Base-by-base conservation (phyloP, 2,888 invertebrate genomes). In the Dasypogon diadema region DNA sequence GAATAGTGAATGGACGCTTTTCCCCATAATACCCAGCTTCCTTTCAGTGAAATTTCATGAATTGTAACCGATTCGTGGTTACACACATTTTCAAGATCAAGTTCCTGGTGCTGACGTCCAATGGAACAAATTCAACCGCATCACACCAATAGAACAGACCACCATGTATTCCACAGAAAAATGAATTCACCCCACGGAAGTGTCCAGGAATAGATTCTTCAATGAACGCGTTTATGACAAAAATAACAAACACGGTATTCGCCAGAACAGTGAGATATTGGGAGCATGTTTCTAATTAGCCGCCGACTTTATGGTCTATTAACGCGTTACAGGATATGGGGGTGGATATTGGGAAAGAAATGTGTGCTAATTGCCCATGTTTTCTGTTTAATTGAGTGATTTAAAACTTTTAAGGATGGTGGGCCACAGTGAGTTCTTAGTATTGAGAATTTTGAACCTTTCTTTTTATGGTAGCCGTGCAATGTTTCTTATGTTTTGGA, bases 131-230 rank as follows among this genome's bases (percentile, higher is more conserved):
- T n/a, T n/a, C n/a, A n/a, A n/a, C 24, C 30, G 30, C 26, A 55
- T 3, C 30, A 30, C 30, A 8, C 3, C 8, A 5, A 5, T 30
- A 30, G 30, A 3, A 30, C 4, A 30, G 30, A 5, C 30, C 8
- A 30, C 30, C 3, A 30, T n/a, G n/a, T n/a, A 30, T 30, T 30
- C 4, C 58, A 8, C 30, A 58, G 26, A 26, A 30, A 26, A 30
- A 16, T 16, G 5, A 12, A 30, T 58, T 58, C 58, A 58, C 51
- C 8, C 5, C 14, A 58, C 26, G 55, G 16, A 58, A 58, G 58
- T 58, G 58, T 58, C 30, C 58, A 30, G 58, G 58, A 58, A 58
- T 58, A 58, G 58, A 58, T 30, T 58, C n/a, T 58, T 30, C 34
- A 16, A 14, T 30, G 58, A 58, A 58, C 30, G 16, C 58, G n/a